Conservation (phyloP, 2,888 invertebrate species). For the Ellobium chinense region DNA sequence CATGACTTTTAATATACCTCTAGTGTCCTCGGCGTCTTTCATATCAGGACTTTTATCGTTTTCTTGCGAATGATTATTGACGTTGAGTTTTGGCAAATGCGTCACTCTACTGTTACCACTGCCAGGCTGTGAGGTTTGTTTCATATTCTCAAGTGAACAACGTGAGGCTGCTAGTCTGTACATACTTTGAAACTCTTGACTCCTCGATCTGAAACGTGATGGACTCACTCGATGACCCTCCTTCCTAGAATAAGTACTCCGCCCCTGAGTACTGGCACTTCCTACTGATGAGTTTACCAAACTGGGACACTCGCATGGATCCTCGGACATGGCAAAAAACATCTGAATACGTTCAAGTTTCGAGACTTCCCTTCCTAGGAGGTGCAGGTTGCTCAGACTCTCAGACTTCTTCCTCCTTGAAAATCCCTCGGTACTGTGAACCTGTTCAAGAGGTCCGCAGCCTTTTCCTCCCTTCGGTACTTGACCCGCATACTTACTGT, state of each 20-base stretch:
- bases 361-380: constrained; percentile 7
- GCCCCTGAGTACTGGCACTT: neutral
- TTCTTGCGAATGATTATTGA: too few species aligned
- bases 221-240: neutral
- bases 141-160: neutral
- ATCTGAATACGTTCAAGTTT: constrained; percentile 36
- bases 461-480: neutral
- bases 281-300: neutral
- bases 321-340: constrained; percentile 29
- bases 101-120: neutral
- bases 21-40: too few species aligned
- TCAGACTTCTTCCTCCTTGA: neutral
- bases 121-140: neutral
- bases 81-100: neutral
- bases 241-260: neutral
- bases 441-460: too few species aligned
- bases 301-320: neutral
- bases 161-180: neutral
- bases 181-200: constrained; percentile 1
- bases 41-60: too few species aligned
- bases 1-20: neutral
- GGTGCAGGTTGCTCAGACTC: constrained; percentile 1
- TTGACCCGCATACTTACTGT: constrained; percentile 32
- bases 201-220: neutral
- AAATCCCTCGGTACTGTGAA: neutral